These are phyloP conservation scores for Diabrotica undecimpunctata DNA, from an alignment of 1,140 invertebrate genomes.

Conservation along the genomic window DNA sequence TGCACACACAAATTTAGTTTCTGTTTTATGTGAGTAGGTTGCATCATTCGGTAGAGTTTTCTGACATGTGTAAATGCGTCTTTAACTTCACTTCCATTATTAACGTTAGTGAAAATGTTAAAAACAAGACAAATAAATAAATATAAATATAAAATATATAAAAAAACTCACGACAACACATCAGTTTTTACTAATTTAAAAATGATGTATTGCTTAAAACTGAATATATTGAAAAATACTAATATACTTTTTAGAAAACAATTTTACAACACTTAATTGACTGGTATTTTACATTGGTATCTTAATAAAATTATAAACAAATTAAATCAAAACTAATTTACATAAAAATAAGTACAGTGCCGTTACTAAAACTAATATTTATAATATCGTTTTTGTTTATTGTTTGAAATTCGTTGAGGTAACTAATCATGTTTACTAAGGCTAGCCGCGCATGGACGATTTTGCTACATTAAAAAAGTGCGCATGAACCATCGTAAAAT, in stretches of 20 bases:
- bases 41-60: no score
- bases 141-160: conserved; percentile 30
- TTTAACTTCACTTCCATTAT: conserved; percentile 15
- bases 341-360: conserved; percentile 36
- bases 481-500: no score
- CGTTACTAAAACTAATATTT: conserved; percentile 27
- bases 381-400: conserved; percentile 26
- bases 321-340: conserved; percentile 28
- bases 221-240: not conserved
- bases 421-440: conserved; percentile 31
- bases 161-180: conserved; percentile 19
- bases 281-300: conserved; percentile 32
- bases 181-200: conserved; percentile 6
- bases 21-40: no score
- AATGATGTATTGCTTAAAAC: conserved; percentile 12
- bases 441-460: no score
- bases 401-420: conserved; percentile 32
- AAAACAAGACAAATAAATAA: conserved; percentile 32
- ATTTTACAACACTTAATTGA: conserved; percentile 32
- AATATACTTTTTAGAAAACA: conserved; percentile 6
- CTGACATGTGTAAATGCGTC: no score
- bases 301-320: conserved; percentile 27
- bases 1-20: no score
- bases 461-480: no score
- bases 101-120: conserved; percentile 26